Evolutionary conservation across 2,888 invertebrate genomes (phyloP).

Genomic region (Lepidochitona cinerea): DNA sequence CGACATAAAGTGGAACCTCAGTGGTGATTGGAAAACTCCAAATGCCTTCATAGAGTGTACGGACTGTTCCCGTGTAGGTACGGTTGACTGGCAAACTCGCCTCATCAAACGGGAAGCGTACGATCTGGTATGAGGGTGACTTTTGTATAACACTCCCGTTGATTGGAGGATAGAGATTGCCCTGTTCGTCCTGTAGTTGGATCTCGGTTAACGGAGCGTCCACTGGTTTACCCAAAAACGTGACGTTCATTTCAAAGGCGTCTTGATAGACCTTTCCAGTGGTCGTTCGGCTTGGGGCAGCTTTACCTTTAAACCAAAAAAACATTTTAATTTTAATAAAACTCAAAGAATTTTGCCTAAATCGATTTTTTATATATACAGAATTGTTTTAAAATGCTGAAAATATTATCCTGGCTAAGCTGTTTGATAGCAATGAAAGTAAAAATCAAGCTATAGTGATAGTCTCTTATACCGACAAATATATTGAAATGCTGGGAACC

Average conservation of each 20-base stretch:
- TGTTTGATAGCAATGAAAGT: too few relatives aligned
- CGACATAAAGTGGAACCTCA: neutral
- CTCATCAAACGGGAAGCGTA: neutral
- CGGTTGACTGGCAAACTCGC: neutral
- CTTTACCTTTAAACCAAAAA: neutral
- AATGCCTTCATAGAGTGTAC: neutral
- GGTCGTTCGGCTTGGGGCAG: neutral
- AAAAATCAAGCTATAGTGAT: too few relatives aligned
- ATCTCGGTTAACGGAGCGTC: neutral
- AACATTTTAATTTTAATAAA: too few relatives aligned
- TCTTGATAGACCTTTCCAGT: neutral
- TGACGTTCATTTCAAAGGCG: neutral
- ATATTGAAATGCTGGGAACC: too few relatives aligned
- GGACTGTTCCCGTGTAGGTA: neutral
- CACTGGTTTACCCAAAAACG: neutral
- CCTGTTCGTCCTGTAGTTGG: neutral
- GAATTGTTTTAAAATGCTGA: too few relatives aligned
- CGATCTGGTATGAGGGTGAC: neutral
- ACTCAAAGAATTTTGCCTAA: too few relatives aligned
- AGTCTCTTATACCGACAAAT: too few relatives aligned
- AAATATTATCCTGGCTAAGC: too few relatives aligned
- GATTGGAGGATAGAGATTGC: neutral
- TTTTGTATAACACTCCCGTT: neutral
- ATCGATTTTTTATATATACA: too few relatives aligned
- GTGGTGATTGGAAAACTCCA: neutral